Base-by-base conservation (phyloP, 2,888 invertebrate genomes). In the Drosophila cyrtoloma region DNA sequence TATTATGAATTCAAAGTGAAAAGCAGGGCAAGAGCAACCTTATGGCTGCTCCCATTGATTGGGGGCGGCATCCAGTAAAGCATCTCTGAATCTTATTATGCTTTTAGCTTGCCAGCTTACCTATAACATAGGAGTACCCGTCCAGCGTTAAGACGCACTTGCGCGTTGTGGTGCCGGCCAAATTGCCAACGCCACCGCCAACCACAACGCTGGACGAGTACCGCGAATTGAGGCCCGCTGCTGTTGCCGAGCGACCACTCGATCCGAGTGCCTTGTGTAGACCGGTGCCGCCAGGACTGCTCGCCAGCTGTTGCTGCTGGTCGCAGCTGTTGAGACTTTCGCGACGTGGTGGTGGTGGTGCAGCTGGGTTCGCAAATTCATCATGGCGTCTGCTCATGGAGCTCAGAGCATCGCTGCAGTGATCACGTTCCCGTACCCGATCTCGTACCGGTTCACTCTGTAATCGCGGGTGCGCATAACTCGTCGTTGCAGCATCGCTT, bases 71-170 rank as follows among this genome's bases (percentile, higher is more conserved):
- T 14, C 14, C 47, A 26, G 14, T 26, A 19, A 19, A 28, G 28
- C 16, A 28, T 19, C 5, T 19, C 10, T 5, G 44, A 22, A 12
- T 5, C 42, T 42, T 5, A 22, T 39, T 42, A 12, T 14, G 2
- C 19, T 19, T 32, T 22, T 19, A 33, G 7, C 19, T 33, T 33
- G 33, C 22, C 53, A 51, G 42, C 96, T 96, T 94, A 97, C 97
- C 97, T 94, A 97, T 97, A 88, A 97, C 97, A 94, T 97, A 97
- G 79, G 96, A 97, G 94, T 97, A 97, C 89, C 97, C 97, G 93
- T 97, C 97, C 83, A 97, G 94, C 56, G 97, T 97, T 81, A 97
- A 95, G 77, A 97, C 96, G 94, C 97, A 97, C 94, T 96, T 96
- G 91, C 96, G 95, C 32, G 96, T 95, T 73, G 95, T 95, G 87